Evolutionary conservation across 2,113 vertebrate genomes (phyloP), one percentile per base, ranked within the genome.

Genomic region (Ploceus nigricollis): DNA sequence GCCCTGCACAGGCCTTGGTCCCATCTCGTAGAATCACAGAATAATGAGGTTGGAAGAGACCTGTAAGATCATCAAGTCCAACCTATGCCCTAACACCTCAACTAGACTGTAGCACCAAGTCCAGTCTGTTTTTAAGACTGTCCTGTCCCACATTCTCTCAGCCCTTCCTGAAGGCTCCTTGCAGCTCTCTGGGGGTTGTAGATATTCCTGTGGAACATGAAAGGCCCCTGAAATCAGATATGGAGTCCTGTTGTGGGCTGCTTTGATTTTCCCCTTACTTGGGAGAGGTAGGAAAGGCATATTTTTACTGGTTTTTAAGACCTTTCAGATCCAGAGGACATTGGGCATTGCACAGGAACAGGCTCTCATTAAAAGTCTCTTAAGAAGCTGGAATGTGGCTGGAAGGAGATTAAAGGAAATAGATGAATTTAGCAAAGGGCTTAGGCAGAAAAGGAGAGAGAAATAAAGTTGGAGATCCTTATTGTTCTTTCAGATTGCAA

Each of bases 371-470:
- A 96, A 95, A 97, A 95, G 88, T 92, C 92, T 97, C 94, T 95
- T 96, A 90, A 96, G 94, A 88, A 94, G 95, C 95, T 96, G 95
- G 95, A 97, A 97, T 96, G 94, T 95, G 85, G 87, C 96, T 97
- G 95, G 96, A 97, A 97, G 92, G 94, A 97, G 94, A 97, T 97
- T 95, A 96, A 97, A 97, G 96, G 85, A 96, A 97, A 95, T 27
- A 53, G 88, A 96, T 89, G 93, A 92, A 93, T 95, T 96, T 93
- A 92, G 87, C 71, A 81, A 90, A 96, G 85, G 83, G 90, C 90
- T 96, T 37, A 93, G 93, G 78, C 68, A 86, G 82, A 96, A 88
- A 90, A 93, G 87, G 61, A 86, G 93, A 83, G 82, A 94, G 89
- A 93, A 96, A 90, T 91, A 70, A 89, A 95, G 75, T 86, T 92